A percentile compares a stretch with the other conserved stretches of the same genome.
phyloP scores from a whole-genome alignment of 1,140 invertebrate genomes.

The Meloidogyne chitwoodi region DNA sequence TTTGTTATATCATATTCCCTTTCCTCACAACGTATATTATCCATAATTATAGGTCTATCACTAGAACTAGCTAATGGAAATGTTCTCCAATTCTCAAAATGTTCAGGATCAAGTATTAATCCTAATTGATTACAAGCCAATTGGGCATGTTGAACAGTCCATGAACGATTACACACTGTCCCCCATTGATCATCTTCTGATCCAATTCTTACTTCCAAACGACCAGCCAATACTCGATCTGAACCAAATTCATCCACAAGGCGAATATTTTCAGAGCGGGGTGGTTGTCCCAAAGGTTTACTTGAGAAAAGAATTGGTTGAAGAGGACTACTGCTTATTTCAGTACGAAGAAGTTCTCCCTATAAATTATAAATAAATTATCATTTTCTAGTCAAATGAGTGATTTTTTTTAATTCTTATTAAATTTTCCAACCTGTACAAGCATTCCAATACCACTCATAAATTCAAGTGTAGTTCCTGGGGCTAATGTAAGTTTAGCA shows the following conservation, averaged over 20 bases:
- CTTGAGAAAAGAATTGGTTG: slow-evolving; percentile 52
- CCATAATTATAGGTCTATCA: slow-evolving; percentile 61
- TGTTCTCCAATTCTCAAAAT: slow-evolving; percentile 71
- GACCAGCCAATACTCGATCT: slow-evolving; percentile 60
- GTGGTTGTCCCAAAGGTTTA: slow-evolving; percentile 35
- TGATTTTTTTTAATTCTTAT: slow-evolving; percentile 13
- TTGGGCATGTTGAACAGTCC: slow-evolving; percentile 84
- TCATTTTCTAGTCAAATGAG: slow-evolving; percentile 61
- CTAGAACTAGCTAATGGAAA: slow-evolving; percentile 27
- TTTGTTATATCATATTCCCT: slow-evolving; percentile 85
- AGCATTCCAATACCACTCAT: slow-evolving; percentile 90
- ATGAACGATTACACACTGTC: slow-evolving; percentile 91
- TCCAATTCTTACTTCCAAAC: slow-evolving; percentile 64
- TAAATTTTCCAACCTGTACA: slow-evolving; percentile 61
- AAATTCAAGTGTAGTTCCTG: slow-evolving; percentile 77
- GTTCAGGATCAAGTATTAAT: slow-evolving; percentile 80
- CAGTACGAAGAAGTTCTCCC: slow-evolving; percentile 57
- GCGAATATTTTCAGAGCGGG: slow-evolving; percentile 45
- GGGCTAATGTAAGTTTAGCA: slow-evolving; percentile 73
- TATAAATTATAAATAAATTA: slow-evolving; percentile 39
- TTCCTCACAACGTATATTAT: slow-evolving; percentile 82
- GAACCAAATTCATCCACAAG: slow-evolving; percentile 53
- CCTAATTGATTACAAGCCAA: slow-evolving; percentile 88
- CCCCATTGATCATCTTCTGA: slow-evolving; percentile 77
- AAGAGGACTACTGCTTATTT: slow-evolving; percentile 37